phyloP scores from a whole-genome alignment of 2,113 vertebrate species.

The Hippoglossus stenolepis region DNA sequence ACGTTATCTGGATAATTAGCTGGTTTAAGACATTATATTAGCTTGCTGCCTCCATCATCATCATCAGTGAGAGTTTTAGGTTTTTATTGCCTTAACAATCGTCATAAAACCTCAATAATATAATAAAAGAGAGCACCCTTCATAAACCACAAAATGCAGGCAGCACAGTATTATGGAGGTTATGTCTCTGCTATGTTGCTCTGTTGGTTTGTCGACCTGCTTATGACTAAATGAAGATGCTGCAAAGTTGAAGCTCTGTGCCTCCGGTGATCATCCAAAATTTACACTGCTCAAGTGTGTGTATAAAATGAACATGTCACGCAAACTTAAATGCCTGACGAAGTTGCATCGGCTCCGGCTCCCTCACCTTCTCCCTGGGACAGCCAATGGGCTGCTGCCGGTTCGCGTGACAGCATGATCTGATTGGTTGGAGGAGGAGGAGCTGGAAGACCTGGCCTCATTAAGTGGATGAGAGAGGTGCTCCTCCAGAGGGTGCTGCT shows the following conservation, averaged over 20 bases:
- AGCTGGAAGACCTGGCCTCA: conserved; percentile 92
- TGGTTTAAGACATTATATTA: too few species aligned
- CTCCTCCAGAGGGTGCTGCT: conserved; percentile 85
- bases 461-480: conserved; percentile 76
- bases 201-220: background rate
- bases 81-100: too few species aligned
- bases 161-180: background rate
- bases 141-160: background rate
- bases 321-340: background rate
- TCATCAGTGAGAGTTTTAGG: too few species aligned
- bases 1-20: too few species aligned
- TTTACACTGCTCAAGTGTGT: conserved; percentile 4
- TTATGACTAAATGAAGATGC: background rate
- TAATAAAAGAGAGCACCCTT: background rate
- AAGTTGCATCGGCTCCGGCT: too few species aligned
- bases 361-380: conserved; percentile 91
- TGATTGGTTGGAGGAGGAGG: conserved; percentile 95
- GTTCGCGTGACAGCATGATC: conserved; percentile 87
- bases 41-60: too few species aligned
- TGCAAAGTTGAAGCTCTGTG: background rate
- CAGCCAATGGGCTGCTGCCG: conserved; percentile 96
- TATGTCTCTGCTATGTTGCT: background rate
- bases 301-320: background rate
- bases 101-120: too few species aligned
- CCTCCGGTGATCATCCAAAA: conserved; percentile 23